Evolutionary conservation across 2,113 vertebrate species (phyloP).

Genomic region (human): DNA sequence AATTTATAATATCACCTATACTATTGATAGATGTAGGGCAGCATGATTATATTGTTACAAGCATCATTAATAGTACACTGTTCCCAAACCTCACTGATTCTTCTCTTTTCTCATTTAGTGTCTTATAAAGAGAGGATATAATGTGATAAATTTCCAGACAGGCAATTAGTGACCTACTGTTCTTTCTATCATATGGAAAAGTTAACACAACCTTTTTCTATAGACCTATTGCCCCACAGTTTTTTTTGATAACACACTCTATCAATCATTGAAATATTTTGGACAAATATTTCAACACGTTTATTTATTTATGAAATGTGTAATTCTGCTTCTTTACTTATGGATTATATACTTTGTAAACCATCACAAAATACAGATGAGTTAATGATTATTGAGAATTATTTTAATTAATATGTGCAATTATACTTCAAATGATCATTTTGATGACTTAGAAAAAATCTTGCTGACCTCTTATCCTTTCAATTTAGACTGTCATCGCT

Average conservation of each 20-base stretch:
- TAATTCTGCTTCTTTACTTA: background rate
- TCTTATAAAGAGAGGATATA: background rate
- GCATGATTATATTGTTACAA: background rate
- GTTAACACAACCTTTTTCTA: background rate
- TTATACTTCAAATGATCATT: background rate
- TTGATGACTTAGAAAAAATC: background rate
- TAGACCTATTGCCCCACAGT: background rate
- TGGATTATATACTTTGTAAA: background rate
- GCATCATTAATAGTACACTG: background rate
- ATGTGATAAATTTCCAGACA: background rate
- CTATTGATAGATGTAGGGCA: background rate
- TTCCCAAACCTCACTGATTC: background rate
- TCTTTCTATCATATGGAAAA: background rate
- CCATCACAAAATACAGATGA: background rate
- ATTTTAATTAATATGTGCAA: background rate
- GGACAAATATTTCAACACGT: background rate
- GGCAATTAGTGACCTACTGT: background rate
- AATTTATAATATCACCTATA: background rate
- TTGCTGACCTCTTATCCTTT: background rate
- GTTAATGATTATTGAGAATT: background rate
- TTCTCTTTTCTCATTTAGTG: background rate
- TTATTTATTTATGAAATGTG: background rate
- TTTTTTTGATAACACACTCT: background rate
- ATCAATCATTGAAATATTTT: slow-evolving; percentile 12
- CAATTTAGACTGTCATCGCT: background rate